Evolutionary conservation across 2,797 vertebrate species (phyloP).

Genomic region (Pterois miles): DNA sequence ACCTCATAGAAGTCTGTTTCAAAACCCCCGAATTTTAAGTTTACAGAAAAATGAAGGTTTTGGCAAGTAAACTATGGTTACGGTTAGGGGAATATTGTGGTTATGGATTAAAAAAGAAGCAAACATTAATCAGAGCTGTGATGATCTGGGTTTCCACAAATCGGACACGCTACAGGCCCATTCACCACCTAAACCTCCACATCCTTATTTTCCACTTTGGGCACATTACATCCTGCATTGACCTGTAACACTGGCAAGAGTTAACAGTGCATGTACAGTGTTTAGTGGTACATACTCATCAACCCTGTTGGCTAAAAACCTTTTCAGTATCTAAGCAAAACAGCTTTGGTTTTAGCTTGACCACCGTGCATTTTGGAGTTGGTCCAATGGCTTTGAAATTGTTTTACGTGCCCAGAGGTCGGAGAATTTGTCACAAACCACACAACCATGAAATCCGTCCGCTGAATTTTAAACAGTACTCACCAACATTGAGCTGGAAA

Average conservation of each 20-base stretch:
- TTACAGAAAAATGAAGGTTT: background rate
- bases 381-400: constrained; percentile 18
- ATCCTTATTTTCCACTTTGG: background rate
- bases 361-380: constrained; percentile 5
- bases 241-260: too few relatives aligned
- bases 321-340: constrained; percentile 32
- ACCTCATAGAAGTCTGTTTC: too few relatives aligned
- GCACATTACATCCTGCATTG: background rate
- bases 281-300: background rate
- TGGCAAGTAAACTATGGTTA: background rate
- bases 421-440: constrained; percentile 24
- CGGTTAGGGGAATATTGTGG: background rate
- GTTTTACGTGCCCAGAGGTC: constrained; percentile 15
- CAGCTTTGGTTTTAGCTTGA: constrained; percentile 36
- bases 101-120: background rate
- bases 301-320: background rate
- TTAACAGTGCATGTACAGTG: background rate
- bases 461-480: constrained; percentile 9
- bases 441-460: constrained; percentile 22
- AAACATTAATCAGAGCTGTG: background rate
- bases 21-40: too few relatives aligned
- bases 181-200: background rate
- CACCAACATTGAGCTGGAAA: background rate
- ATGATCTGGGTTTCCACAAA: background rate
- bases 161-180: background rate